These are phyloP conservation scores for Synanthedon tipuliformis DNA, from an alignment of 2,888 invertebrate genomes.

Conservation along the genomic window DNA sequence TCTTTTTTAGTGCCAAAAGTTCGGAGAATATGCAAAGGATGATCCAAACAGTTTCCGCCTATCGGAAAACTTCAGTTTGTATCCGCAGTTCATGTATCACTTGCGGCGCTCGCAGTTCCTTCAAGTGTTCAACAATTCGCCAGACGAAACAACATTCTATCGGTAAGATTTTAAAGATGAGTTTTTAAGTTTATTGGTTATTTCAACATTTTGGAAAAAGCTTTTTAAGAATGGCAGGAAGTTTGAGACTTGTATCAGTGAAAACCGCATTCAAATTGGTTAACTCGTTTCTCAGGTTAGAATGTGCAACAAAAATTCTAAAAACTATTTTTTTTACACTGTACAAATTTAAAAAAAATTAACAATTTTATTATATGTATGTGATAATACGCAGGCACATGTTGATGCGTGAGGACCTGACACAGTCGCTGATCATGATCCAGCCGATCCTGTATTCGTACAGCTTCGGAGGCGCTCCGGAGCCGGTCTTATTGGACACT, in stretches of 20 bases:
- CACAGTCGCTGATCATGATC: constrained; percentile 98
- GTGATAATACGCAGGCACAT: constrained; percentile 77
- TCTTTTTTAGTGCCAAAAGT: constrained; percentile 91
- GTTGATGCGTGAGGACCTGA: constrained; percentile 96
- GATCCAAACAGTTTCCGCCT: constrained; percentile 96
- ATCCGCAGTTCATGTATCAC: constrained; percentile 99
- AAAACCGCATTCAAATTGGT: too few relatives aligned
- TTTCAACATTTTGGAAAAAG: too few relatives aligned
- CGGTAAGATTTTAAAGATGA: constrained; percentile 64
- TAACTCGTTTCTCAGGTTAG: too few relatives aligned
- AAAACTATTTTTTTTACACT: too few relatives aligned
- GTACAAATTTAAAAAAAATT: too few relatives aligned
- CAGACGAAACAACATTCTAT: constrained; percentile 99
- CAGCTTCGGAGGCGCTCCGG: constrained; percentile 96
- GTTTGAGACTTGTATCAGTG: too few relatives aligned
- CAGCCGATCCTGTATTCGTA: constrained; percentile 99
- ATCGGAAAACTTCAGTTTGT: constrained; percentile 96
- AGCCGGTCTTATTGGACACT: constrained; percentile 96
- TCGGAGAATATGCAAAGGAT: constrained; percentile 98
- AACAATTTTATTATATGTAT: too few relatives aligned
- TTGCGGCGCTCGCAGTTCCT: constrained; percentile 97
- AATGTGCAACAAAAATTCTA: too few relatives aligned
- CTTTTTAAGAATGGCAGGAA: too few relatives aligned
- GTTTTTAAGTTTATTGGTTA: too few relatives aligned
- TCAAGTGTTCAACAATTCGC: constrained; percentile 99